Conservation (phyloP, 2,797 vertebrate genomes). For the Heterohyrax brucei region DNA sequence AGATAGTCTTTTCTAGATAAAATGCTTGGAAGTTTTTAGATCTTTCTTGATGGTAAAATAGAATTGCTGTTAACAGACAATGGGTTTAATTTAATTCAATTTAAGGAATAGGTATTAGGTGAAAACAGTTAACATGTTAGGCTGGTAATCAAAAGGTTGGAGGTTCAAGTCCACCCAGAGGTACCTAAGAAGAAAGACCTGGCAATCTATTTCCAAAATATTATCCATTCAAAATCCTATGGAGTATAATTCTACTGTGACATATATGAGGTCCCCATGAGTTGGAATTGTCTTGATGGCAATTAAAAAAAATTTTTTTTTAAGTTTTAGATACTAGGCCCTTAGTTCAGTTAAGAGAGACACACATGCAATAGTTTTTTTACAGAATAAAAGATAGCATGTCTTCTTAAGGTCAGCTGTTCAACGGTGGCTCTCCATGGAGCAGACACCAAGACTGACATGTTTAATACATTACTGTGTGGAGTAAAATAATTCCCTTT, state of each 20-base stretch:
- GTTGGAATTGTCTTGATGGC: too few species aligned
- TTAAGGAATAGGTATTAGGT: not conserved
- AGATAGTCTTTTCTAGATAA: not conserved
- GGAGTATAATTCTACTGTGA: too few species aligned
- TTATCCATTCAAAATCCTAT: too few species aligned
- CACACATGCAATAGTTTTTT: not conserved
- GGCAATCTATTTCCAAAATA: too few species aligned
- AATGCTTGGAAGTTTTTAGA: conserved; percentile 15
- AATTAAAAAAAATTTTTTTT: too few species aligned
- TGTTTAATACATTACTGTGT: not conserved
- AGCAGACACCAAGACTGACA: not conserved
- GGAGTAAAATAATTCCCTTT: not conserved
- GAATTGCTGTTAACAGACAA: conserved; percentile 8
- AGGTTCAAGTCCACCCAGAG: too few species aligned
- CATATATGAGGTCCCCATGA: too few species aligned
- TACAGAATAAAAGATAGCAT: not conserved
- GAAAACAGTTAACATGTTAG: not conserved
- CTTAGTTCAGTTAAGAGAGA: not conserved
- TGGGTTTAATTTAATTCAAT: not conserved
- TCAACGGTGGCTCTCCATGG: not conserved
- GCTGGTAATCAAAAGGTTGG: too few species aligned
- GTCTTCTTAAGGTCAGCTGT: not conserved
- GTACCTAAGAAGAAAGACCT: too few species aligned
- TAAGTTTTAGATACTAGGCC: not conserved
- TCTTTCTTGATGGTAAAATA: not conserved